phyloP scores from a whole-genome alignment of 2,113 vertebrate species.

The Dendropsophus ebraccatus region DNA sequence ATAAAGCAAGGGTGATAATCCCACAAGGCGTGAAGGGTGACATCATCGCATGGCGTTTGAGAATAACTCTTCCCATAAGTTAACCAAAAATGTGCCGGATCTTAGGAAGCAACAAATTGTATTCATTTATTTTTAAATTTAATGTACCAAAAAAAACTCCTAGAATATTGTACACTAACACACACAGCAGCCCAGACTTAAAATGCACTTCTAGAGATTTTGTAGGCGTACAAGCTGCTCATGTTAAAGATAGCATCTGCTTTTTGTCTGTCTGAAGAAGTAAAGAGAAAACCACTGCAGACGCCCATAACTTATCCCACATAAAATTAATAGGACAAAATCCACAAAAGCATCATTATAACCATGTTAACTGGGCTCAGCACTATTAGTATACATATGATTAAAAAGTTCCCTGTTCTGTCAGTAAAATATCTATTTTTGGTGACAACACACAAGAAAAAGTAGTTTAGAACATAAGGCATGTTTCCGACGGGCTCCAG shows the following conservation, averaged over 20 bases:
- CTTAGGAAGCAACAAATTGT: no score
- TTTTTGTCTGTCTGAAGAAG: neutral
- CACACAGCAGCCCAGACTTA: neutral
- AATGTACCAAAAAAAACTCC: no score
- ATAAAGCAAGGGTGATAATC: no score
- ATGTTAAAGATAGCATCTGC: slow-evolving; percentile 29
- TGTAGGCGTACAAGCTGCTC: neutral
- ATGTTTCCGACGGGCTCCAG: neutral
- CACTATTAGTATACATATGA: neutral
- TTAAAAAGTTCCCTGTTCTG: neutral
- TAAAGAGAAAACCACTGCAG: neutral
- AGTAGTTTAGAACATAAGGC: neutral
- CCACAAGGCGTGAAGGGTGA: no score
- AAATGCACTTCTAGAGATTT: neutral
- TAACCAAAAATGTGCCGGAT: no score
- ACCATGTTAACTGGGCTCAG: neutral
- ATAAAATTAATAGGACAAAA: slow-evolving; percentile 26
- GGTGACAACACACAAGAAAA: neutral
- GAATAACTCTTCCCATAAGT: no score
- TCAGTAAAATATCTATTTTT: slow-evolving; percentile 6
- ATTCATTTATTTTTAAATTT: no score
- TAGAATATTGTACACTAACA: neutral
- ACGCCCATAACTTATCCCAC: slow-evolving; percentile 1
- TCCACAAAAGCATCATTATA: slow-evolving; percentile 19
- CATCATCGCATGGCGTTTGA: no score